phyloP scores from a whole-genome alignment of 2,113 vertebrate species.

The Hippoglossus stenolepis region DNA sequence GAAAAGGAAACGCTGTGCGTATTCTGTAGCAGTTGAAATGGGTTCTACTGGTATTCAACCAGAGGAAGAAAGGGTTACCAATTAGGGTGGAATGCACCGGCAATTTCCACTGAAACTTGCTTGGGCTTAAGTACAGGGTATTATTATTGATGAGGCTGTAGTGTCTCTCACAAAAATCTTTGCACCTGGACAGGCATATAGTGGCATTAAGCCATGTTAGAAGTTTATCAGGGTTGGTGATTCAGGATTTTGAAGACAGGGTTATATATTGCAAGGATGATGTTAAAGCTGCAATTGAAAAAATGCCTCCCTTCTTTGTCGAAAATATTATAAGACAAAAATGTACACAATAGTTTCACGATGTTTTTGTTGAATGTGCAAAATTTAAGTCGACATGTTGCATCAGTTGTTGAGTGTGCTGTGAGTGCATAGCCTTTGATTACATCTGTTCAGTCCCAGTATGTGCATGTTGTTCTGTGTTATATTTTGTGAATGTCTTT shows the following conservation, averaged over 20 bases:
- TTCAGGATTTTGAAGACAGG: neutral
- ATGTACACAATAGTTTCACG: too few species aligned
- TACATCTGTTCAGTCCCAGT: too few species aligned
- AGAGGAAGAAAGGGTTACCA: neutral
- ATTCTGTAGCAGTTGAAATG: neutral
- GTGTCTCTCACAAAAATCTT: neutral
- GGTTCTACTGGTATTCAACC: neutral
- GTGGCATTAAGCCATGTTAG: conserved; percentile 4
- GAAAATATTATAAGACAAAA: too few species aligned
- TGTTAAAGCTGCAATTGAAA: too few species aligned
- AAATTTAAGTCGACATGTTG: too few species aligned
- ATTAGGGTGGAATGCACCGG: neutral
- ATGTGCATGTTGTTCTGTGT: too few species aligned
- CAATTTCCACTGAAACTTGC: neutral
- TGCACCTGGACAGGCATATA: neutral
- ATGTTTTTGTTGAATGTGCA: too few species aligned
- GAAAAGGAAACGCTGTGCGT: neutral
- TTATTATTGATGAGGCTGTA: neutral
- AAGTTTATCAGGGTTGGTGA: neutral
- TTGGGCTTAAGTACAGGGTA: neutral
- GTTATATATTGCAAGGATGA: too few species aligned
- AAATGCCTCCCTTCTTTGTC: too few species aligned
- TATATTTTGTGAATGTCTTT: too few species aligned
- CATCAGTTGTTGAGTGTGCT: too few species aligned
- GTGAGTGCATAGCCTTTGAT: too few species aligned